Evolutionary conservation across 2,797 vertebrate genomes (phyloP).

Genomic region (Bovichtus diacanthus): DNA sequence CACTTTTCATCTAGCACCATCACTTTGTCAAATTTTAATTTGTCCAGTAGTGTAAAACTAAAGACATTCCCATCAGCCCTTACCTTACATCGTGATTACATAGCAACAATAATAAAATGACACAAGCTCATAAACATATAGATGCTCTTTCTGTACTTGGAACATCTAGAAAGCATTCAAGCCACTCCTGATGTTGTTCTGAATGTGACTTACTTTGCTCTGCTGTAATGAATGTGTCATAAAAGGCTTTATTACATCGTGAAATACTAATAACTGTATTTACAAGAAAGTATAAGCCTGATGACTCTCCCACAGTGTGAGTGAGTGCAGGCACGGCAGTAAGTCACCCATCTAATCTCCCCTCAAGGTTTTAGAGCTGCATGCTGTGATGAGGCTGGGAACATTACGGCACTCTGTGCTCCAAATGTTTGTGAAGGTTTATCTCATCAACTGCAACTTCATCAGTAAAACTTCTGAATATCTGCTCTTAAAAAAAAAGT

Average conservation of each 20-base stretch:
- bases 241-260: neutral
- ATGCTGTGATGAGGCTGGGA: neutral
- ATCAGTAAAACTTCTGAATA: neutral
- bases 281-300: neutral
- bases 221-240: neutral
- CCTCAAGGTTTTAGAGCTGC: constrained; percentile 19
- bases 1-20: neutral
- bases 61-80: neutral
- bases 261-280: constrained; percentile 2
- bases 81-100: neutral
- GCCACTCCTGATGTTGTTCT: neutral
- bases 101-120: neutral
- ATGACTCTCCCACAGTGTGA: constrained; percentile 10
- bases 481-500: neutral
- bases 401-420: neutral
- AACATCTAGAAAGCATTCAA: neutral
- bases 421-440: neutral
- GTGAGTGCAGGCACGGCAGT: neutral
- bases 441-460: neutral
- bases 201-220: neutral
- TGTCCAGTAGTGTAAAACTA: neutral
- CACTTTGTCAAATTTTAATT: neutral
- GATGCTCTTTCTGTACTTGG: neutral
- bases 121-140: neutral
- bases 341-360: constrained; percentile 21